Evolutionary conservation across 2,113 vertebrate genomes (phyloP), one percentile per base, ranked within the genome.

Genomic region (Sterna hirundo): DNA sequence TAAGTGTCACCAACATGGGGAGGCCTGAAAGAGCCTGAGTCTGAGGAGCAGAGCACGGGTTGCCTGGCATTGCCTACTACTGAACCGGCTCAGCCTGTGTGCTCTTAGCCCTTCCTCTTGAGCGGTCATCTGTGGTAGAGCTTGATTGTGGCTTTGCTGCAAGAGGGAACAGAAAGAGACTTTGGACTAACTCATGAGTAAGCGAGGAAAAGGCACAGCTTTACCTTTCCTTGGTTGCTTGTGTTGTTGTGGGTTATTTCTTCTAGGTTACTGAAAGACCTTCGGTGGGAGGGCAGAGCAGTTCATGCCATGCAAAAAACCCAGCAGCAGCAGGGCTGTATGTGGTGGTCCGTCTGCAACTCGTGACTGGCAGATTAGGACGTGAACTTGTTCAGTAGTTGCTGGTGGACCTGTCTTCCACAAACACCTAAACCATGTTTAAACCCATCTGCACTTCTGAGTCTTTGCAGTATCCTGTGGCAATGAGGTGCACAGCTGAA

Each of bases 71-170:
- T 79, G 84, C 9, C 55, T 77, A 34, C 36, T 62, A 57, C 76
- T 44, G 47, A 30, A 49, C 2, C 1, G 9, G 38, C 61, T 88
- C 40, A 81, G 78, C 44, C n/a, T 0, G 0, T 44, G 74, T 19
- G 52, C 44, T 12, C 0, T 0, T 49, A 83, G 60, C 44, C 68
- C 60, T 89, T 89, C 68, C 44, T 51, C 90, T 70, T 66, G 49
- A 68, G 84, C 7, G 1, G 58, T 74, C 77, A 44, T 69, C 60
- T 10, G 23, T 75, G 87, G 64, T 38, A 47, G 44, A 54, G 27
- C 90, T 77, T 54, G 46, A 15, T 92, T 32, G 40, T 19, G 69
- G 57, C 64, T 78, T 89, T 88, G 71, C 85, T 92, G 76, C 61
- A 14, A 14, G 57, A 64, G 46, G 44, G 36, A 74, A 13, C n/a